Evolutionary conservation across 2,797 vertebrate genomes (phyloP).

Genomic region (Bovichtus diacanthus): DNA sequence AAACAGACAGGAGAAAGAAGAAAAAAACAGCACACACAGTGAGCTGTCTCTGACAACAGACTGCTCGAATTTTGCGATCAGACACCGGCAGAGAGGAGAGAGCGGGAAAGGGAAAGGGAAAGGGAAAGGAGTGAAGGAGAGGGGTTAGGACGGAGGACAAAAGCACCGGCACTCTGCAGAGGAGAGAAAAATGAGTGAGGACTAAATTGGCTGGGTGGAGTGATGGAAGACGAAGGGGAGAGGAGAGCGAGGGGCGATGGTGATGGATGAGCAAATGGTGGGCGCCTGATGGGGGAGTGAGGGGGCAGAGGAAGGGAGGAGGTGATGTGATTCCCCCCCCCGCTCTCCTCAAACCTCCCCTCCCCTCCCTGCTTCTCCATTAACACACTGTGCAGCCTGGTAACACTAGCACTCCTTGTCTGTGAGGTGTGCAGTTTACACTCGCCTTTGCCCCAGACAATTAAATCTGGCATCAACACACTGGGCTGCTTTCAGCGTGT

Average conservation of each 20-base stretch:
- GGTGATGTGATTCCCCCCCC: slow-evolving; percentile 59
- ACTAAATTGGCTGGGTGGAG: slow-evolving; percentile 81
- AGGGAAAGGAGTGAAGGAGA: slow-evolving; percentile 34
- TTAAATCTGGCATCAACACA: slow-evolving; percentile 79
- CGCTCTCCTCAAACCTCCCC: background rate
- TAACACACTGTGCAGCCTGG: slow-evolving; percentile 73
- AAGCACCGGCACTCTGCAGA: slow-evolving; percentile 51
- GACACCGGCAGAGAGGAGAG: slow-evolving; percentile 12
- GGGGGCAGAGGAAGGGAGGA: slow-evolving; percentile 35
- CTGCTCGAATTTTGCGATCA: slow-evolving; percentile 46
- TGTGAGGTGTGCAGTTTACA: slow-evolving; percentile 75
- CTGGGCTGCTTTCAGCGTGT: slow-evolving; percentile 41
- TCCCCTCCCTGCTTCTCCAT: slow-evolving; percentile 65
- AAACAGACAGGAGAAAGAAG: background rate
- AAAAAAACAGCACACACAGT: background rate
- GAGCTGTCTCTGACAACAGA: slow-evolving; percentile 11
- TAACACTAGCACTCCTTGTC: slow-evolving; percentile 77
- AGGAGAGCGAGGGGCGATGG: slow-evolving; percentile 73
- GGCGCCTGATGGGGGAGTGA: slow-evolving; percentile 59
- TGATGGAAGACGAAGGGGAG: slow-evolving; percentile 78
- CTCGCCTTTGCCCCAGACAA: slow-evolving; percentile 79
- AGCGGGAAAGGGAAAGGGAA: slow-evolving; percentile 11
- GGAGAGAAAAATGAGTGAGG: slow-evolving; percentile 76
- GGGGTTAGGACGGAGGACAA: slow-evolving; percentile 66
- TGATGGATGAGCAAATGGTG: slow-evolving; percentile 85